A percentile compares a stretch with the other conserved stretches of the same genome.
These are phyloP conservation scores for Falco punctatus DNA, from an alignment of 2,113 vertebrate genomes.

Conservation along the genomic window DNA sequence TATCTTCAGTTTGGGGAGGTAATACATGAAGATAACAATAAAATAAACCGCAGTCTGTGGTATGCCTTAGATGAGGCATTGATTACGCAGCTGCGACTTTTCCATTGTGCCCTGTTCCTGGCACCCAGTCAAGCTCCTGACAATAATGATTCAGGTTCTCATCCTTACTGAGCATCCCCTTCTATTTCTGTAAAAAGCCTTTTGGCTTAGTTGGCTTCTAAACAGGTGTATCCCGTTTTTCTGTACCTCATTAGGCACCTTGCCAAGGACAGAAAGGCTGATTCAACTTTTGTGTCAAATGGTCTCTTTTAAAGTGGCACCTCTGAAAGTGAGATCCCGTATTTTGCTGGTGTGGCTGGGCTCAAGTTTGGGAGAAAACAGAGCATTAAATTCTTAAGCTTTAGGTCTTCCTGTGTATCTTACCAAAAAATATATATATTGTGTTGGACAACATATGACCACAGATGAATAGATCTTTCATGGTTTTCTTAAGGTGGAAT, in stretches of 20 bases:
- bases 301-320: not conserved
- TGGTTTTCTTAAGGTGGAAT: not conserved
- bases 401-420: not conserved
- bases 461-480: not conserved
- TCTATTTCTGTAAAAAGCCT: constrained; percentile 41
- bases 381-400: not conserved
- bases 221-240: constrained; percentile 44
- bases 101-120: not conserved
- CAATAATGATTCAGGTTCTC: constrained; percentile 37
- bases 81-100: not conserved
- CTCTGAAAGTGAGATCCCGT: not conserved
- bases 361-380: not conserved
- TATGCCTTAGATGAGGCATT: not conserved
- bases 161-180: constrained; percentile 33
- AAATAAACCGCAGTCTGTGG: not conserved
- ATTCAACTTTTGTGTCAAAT: constrained; percentile 46
- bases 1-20: not conserved
- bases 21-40: not conserved
- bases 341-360: not conserved
- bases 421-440: not conserved
- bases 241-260: constrained; percentile 39
- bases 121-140: constrained; percentile 31
- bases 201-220: constrained; percentile 45
- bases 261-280: constrained; percentile 42
- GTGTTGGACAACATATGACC: not conserved